phyloP scores from a whole-genome alignment of 2,797 vertebrate species.

The Buceros bicornis region DNA sequence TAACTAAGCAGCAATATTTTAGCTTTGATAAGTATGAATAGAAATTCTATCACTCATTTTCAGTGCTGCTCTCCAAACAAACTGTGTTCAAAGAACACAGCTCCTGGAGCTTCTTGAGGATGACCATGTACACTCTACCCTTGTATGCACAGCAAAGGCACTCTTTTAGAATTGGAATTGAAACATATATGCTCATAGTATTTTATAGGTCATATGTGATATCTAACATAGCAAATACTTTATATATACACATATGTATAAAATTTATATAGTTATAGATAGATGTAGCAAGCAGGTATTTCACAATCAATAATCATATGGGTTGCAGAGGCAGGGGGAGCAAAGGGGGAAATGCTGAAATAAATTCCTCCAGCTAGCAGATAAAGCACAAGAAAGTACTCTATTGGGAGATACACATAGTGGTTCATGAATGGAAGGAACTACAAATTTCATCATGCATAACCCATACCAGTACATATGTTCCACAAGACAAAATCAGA shows the following conservation, averaged over 20 bases:
- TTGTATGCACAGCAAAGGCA: background rate
- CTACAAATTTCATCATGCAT: background rate
- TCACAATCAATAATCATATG: background rate
- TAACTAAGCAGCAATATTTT: constrained; percentile 9
- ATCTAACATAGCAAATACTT: background rate
- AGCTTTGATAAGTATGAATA: background rate
- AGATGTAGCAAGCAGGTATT: background rate
- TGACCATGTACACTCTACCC: background rate
- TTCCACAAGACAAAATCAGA: background rate
- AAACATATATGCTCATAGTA: background rate
- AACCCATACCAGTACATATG: background rate
- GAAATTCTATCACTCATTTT: background rate
- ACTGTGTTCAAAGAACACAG: background rate
- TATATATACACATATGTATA: background rate
- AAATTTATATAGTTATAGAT: background rate
- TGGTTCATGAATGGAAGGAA: background rate
- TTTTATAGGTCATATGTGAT: background rate
- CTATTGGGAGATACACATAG: background rate
- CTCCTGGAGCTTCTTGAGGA: background rate
- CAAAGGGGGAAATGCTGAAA: background rate
- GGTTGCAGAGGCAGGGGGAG: background rate
- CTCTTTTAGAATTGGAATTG: background rate
- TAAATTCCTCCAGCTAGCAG: background rate
- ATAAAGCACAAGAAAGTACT: background rate
- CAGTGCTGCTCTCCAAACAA: background rate